Conservation (phyloP, 92 coral and sea anemone genomes). For the Virgularia gustaviana region DNA sequence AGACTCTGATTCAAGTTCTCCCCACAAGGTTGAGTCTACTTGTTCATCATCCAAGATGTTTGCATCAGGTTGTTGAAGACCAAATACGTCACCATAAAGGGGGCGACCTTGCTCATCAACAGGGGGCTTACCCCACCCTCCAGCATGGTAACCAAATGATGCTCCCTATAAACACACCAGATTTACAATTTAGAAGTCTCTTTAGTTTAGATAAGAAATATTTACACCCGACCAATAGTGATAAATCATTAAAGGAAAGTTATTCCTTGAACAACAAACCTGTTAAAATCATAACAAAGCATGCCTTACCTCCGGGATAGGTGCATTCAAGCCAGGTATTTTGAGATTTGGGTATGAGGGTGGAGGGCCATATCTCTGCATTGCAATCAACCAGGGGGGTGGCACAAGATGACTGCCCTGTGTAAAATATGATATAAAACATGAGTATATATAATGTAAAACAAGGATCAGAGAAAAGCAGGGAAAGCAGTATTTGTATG, state of each 20-base stretch:
- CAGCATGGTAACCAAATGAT: conserved; percentile 97
- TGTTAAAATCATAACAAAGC: not conserved
- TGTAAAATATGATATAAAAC: not conserved
- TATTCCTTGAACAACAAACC: not conserved
- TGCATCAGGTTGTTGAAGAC: conserved; percentile 69
- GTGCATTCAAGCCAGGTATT: conserved; percentile 93
- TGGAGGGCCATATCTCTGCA: conserved; percentile 99
- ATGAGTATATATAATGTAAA: too few relatives aligned
- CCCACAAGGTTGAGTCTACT: conserved; percentile 80
- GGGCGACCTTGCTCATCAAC: conserved; percentile 97
- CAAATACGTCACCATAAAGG: conserved; percentile 95
- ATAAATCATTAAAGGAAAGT: too few relatives aligned
- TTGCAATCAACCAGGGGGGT: conserved; percentile 96
- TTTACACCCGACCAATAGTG: too few relatives aligned
- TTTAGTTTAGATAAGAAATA: too few relatives aligned
- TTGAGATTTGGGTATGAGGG: conserved; percentile 97
- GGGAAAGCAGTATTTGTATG: too few relatives aligned
- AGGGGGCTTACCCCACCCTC: conserved; percentile 99
- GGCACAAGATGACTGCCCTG: conserved; percentile 81
- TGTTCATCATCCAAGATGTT: conserved; percentile 80
- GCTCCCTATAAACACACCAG: conserved; percentile 67
- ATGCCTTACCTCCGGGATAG: conserved; percentile 39
- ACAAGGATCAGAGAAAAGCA: too few relatives aligned
- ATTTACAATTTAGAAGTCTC: too few relatives aligned
- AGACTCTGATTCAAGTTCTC: conserved; percentile 94